These are phyloP conservation scores for Orthosia cruda DNA, from an alignment of 2,888 invertebrate genomes.

Conservation along the genomic window DNA sequence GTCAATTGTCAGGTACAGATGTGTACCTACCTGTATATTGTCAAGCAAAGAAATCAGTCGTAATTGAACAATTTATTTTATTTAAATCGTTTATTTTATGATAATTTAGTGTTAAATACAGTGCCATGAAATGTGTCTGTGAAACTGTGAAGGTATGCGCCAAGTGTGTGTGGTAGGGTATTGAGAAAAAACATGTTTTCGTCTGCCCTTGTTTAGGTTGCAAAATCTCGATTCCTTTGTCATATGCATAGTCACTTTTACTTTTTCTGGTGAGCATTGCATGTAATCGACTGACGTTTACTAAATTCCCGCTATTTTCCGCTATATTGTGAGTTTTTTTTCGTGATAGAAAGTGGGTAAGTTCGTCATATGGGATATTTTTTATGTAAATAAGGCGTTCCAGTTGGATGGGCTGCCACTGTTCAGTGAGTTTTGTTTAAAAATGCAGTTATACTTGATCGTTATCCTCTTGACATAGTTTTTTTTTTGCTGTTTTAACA, in stretches of 20 bases:
- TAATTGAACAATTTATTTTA: conserved; percentile 83
- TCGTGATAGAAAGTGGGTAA: conserved; percentile 73
- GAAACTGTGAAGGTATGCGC: conserved; percentile 77
- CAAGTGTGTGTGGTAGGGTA: conserved; percentile 62
- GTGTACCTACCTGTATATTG: conserved; percentile 75
- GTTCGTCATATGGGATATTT: conserved; percentile 65
- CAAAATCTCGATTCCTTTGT: conserved; percentile 90
- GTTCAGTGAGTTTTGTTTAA: conserved; percentile 72
- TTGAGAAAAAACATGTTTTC: conserved; percentile 83
- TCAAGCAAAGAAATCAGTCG: conserved; percentile 82
- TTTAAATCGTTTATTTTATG: conserved; percentile 82
- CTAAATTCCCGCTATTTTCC: conserved; percentile 81
- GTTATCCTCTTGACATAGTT: conserved; percentile 71
- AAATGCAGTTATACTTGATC: conserved; percentile 78
- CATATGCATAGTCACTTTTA: conserved; percentile 87
- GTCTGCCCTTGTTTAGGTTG: conserved; percentile 89
- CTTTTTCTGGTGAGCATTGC: conserved; percentile 81
- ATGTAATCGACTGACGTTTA: conserved; percentile 66
- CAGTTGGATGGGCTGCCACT: conserved; percentile 78
- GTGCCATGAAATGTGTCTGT: conserved; percentile 82
- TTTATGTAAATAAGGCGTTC: conserved; percentile 81
- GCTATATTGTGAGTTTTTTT: conserved; percentile 75
- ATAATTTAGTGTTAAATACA: conserved; percentile 79
- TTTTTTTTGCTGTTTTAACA: conserved; percentile 46
- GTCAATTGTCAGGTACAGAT: conserved; percentile 73